Base-by-base conservation (phyloP, 2,797 vertebrate genomes). In the Schizopygopsis malacanthus region DNA sequence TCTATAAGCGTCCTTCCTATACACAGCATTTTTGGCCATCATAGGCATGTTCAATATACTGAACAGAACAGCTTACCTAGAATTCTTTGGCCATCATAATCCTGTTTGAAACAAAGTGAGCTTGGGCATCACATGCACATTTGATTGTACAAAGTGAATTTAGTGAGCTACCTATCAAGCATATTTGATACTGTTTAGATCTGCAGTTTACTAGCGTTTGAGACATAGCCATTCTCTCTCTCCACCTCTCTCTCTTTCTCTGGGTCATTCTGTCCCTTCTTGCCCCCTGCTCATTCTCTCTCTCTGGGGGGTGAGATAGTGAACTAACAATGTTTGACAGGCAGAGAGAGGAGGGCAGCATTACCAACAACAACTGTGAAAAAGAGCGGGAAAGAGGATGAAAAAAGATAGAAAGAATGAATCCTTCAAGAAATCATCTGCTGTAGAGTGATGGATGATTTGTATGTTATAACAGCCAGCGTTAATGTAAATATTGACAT, bases 291-390 rank as follows among this genome's bases (percentile, higher is more conserved):
- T 59, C 73, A 47, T 25, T 56, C 59, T 79, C 59, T 67, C 79
- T 79, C 67, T 56, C 90, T 86, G 73, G 86, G 90, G 91, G 86
- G 89, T 86, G 88, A 84, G 54, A 85, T 67, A 79, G 81, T 91
- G 90, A 91, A 89, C 90, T 95, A 95, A 95, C 90, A 81, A 88
- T 91, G 93, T 95, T 95, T 95, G 95, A 95, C 95, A 95, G 92
- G 91, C 90, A 90, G 56, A 80, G 70, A 75, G 82, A n/a, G 4
- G 28, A 81, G 47, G 81, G 41, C 7, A 22, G 39, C 77, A 52
- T 33, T 73, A 63, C 52, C 83, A 73, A 50, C 11, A 61, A 67
- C 25, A 54, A 84, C 81, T 70, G 54, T 83, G 79, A 85, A 63
- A 78, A 85, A 85, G 78, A 73, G 81, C 76, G 88, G 47, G 59